Evolutionary conservation across 2,888 invertebrate species (phyloP), one percentile per base, ranked within the genome.

Genomic region (Argyresthia albistria): DNA sequence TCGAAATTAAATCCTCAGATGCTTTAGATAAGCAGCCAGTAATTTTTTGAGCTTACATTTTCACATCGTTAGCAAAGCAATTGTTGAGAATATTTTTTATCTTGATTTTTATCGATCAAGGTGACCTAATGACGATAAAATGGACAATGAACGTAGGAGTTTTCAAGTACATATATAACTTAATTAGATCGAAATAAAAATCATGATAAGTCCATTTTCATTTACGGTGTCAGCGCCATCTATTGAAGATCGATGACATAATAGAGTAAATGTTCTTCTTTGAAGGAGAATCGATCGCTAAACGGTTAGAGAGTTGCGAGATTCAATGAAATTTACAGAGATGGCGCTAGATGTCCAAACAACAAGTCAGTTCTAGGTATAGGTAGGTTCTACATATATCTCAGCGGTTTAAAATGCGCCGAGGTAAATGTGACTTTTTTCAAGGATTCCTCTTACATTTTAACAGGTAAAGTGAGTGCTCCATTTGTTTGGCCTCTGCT

Each of bases 31-130:
- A 46, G 11, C 7, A n/a, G 36, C 25, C 16, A 8, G n/a, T 45
- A 51, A 51, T 45, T 45, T 51, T n/a, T 12, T 45, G 14, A 15
- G 37, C 45, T 9, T 25, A 4, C 35, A 11, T 51, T 43, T 45
- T 51, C 51, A 45, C 43, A 48, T 53, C 43, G 45, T 51, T 51
- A 50, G 12, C 16, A 16, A 16, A 46, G 42, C 16, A 46, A 35
- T 35, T 36, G 46, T 36, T 45, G 25, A 35, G 12, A 37, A 46
- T 25, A 10, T 15, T 25, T 47, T 47, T 35, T 35, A 16, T 47
- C 16, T 10, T 25, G 47, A 2, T 15, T 49, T 49, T 49, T 49
- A 49, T 49, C 49, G 12, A 47, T 14, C 16, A 11, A 25, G 25
- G 25, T 25, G 25, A 25, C 25, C 25, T 25, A 25, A 49, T 49